These are phyloP conservation scores for Ptychochromis oligacanthus DNA, from an alignment of 2,113 vertebrate genomes.

Conservation along the genomic window DNA sequence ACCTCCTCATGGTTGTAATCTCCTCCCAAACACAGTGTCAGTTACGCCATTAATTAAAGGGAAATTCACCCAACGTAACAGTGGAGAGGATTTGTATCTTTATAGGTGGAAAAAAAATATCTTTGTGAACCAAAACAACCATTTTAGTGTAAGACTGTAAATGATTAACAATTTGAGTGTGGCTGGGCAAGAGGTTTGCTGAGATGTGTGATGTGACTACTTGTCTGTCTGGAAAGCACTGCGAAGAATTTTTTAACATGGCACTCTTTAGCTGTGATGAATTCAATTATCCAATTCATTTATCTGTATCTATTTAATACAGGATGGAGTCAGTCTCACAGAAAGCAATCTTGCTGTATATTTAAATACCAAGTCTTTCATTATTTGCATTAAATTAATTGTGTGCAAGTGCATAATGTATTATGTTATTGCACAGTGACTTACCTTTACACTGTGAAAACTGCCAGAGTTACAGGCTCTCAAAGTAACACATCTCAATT, in stretches of 20 bases:
- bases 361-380: background rate
- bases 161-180: conserved; percentile 16
- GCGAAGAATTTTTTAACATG: background rate
- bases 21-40: conserved; percentile 43
- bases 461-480: no score
- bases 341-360: background rate
- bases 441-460: no score
- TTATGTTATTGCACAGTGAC: no score
- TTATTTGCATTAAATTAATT: no score
- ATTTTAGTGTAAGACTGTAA: background rate
- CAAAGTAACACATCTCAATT: no score
- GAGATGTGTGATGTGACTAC: background rate
- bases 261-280: background rate
- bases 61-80: conserved; percentile 1
- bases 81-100: background rate
- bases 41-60: conserved; percentile 34
- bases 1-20: conserved; percentile 46
- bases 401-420: no score
- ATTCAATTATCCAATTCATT: background rate
- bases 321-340: background rate
- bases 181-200: background rate
- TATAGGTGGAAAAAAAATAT: background rate
- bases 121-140: background rate
- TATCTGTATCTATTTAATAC: background rate
- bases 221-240: background rate